Conservation (phyloP, 2,888 invertebrate species). For the Tenthredo scrophulariae region DNA sequence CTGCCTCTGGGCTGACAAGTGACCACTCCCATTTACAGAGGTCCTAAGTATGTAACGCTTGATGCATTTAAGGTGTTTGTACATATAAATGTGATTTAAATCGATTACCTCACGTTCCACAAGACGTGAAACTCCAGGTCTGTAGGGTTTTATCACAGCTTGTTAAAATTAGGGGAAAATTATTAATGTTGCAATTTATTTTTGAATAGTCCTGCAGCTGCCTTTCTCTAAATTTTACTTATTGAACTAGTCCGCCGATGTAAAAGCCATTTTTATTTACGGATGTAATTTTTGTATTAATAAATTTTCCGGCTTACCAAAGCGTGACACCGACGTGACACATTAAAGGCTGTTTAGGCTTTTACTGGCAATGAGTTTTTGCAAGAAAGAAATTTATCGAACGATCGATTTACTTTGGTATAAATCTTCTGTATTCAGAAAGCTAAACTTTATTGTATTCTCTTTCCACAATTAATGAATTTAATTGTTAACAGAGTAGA, state of each 20-base stretch:
- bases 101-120: constrained; percentile 25
- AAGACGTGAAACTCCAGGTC: neutral
- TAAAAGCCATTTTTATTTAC: constrained; percentile 16
- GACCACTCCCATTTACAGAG: constrained; percentile 66
- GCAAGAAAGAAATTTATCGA: neutral
- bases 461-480: neutral
- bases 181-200: constrained; percentile 1
- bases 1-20: constrained; percentile 61
- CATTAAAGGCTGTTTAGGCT: constrained; percentile 8
- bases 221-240: constrained; percentile 1
- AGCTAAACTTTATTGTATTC: neutral
- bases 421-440: neutral
- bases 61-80: constrained; percentile 12
- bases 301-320: neutral
- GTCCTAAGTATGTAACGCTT: constrained; percentile 63
- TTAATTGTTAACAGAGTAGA: neutral
- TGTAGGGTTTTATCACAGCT: neutral
- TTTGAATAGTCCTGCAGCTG: neutral
- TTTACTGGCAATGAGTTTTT: neutral
- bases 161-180: neutral
- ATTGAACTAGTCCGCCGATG: neutral
- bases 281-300: neutral
- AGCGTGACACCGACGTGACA: neutral
- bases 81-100: constrained; percentile 12
- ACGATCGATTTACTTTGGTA: neutral